These are phyloP conservation scores for Sceliomorpha sp. DNA, from an alignment of 2,888 invertebrate genomes.

Conservation along the genomic window DNA sequence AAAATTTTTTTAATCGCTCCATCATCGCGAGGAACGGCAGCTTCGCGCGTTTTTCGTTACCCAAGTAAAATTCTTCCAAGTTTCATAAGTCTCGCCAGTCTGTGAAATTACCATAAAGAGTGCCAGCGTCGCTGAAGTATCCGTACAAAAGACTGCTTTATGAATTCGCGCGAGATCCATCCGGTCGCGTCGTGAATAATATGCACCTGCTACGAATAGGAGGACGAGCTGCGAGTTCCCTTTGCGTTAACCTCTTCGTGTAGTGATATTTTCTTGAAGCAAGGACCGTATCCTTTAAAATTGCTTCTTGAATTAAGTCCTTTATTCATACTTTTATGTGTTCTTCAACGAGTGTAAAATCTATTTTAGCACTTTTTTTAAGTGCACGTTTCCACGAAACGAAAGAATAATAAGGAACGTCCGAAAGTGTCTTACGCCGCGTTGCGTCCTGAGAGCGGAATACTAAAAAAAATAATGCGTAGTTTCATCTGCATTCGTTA, in stretches of 20 bases:
- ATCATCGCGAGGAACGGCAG: constrained; percentile 43
- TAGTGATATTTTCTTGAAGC: constrained; percentile 54
- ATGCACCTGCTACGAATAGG: constrained; percentile 71
- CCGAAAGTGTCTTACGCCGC: constrained; percentile 20
- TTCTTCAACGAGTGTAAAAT: constrained; percentile 42
- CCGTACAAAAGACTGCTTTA: constrained; percentile 77
- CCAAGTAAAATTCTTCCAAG: constrained; percentile 49
- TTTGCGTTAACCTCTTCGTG: constrained; percentile 56
- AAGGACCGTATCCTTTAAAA: constrained; percentile 50
- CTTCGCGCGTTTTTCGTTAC: constrained; percentile 53
- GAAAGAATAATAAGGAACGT: constrained; percentile 21
- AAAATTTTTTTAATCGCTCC: constrained; percentile 53
- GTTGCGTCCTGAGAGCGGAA: constrained; percentile 5
- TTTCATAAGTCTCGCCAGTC: constrained; percentile 67
- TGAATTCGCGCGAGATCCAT: constrained; percentile 77
- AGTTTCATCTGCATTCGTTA: constrained; percentile 27
- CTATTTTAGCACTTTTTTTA: constrained; percentile 40
- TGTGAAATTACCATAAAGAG: constrained; percentile 77
- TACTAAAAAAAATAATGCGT: constrained; percentile 30
- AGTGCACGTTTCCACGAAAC: constrained; percentile 27
- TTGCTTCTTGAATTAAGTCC: constrained; percentile 53
- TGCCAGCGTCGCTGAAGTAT: constrained; percentile 67
- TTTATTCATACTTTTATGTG: constrained; percentile 39
- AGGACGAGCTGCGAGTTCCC: constrained; percentile 52
- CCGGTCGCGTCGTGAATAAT: constrained; percentile 76